Conservation (phyloP, 2,797 vertebrate genomes). For the Tapera naevia region DNA sequence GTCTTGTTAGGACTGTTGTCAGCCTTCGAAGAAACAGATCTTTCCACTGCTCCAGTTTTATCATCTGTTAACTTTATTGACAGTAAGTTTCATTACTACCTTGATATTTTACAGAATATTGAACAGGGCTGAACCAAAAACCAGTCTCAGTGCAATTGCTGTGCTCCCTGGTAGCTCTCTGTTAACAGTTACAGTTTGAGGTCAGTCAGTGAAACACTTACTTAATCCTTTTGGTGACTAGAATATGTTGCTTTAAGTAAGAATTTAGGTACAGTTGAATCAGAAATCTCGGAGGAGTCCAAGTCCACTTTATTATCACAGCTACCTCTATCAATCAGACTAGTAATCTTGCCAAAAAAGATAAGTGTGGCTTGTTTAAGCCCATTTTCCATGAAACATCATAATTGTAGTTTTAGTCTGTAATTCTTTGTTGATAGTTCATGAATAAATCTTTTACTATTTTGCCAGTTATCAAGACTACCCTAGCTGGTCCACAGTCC, state of each 20-base stretch:
- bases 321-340: slow-evolving; percentile 23
- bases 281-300: not conserved
- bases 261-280: slow-evolving; percentile 22
- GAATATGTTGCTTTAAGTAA: not conserved
- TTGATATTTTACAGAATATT: not conserved
- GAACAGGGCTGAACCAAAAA: not conserved
- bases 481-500: not conserved
- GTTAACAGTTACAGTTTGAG: not conserved
- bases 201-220: not conserved
- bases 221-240: not conserved
- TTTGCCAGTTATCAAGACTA: slow-evolving; percentile 3
- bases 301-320: not conserved
- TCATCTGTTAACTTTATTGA: not conserved
- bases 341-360: not conserved
- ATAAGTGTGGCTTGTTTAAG: slow-evolving; percentile 40
- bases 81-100: not conserved
- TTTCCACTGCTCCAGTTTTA: not conserved
- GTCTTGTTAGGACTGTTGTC: not conserved
- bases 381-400: not conserved
- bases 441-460: slow-evolving; percentile 9
- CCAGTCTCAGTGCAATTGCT: not conserved
- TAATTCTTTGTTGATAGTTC: slow-evolving; percentile 8
- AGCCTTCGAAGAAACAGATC: not conserved
- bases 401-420: not conserved
- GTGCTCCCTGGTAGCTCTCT: not conserved